These are phyloP conservation scores for Hirtodrosophila cameraria DNA, from an alignment of 2,888 invertebrate species.

Conservation along the genomic window DNA sequence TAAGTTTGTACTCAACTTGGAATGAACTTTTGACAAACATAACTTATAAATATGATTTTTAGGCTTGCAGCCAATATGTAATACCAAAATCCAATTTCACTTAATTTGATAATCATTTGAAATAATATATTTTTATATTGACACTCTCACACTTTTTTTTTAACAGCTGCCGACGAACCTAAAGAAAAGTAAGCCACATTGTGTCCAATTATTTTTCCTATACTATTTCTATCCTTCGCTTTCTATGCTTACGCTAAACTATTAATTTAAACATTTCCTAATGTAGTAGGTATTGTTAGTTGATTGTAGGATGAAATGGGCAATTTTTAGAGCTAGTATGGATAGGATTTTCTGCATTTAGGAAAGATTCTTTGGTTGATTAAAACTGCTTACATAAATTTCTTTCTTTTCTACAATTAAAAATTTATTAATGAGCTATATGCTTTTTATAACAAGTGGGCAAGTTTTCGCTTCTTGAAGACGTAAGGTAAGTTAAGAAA, in stretches of 20 bases:
- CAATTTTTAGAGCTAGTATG: too few relatives aligned
- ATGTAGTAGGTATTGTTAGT: too few relatives aligned
- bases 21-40: too few relatives aligned
- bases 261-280: not conserved
- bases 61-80: too few relatives aligned
- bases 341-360: too few relatives aligned
- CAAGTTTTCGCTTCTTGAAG: conserved; percentile 51
- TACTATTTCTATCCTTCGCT: not conserved
- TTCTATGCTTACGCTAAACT: conserved; percentile 19
- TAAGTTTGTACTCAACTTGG: too few relatives aligned
- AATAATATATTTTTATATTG: conserved; percentile 34
- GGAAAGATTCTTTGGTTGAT: not conserved
- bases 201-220: not conserved
- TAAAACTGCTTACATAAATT: conserved; percentile 1
- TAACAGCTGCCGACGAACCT: conserved; percentile 97
- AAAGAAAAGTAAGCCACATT: conserved; percentile 93
- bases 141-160: conserved; percentile 18
- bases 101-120: not conserved
- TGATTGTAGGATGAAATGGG: too few relatives aligned
- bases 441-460: conserved; percentile 50
- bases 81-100: not conserved
- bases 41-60: too few relatives aligned
- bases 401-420: conserved; percentile 15
- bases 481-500: conserved; percentile 54
- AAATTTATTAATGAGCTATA: conserved; percentile 13